These are phyloP conservation scores for Actinia tenebrosa DNA, from an alignment of 64 coral and sea anemone species.

Conservation along the genomic window DNA sequence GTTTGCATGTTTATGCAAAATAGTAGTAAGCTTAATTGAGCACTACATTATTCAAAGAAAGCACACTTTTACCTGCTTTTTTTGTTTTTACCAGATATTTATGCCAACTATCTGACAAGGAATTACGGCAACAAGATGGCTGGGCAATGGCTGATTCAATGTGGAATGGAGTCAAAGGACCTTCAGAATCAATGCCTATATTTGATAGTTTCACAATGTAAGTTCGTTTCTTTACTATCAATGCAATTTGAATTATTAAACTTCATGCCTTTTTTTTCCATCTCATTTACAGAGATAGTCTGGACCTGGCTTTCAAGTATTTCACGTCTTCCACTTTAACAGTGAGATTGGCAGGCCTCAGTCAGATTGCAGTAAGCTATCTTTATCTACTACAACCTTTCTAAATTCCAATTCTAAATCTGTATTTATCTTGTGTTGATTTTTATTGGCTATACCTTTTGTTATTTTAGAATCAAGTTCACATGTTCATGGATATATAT, in stretches of 20 bases:
- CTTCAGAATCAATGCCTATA: slow-evolving; percentile 84
- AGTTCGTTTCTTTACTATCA: neutral
- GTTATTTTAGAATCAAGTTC: slow-evolving; percentile 87
- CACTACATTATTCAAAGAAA: no score
- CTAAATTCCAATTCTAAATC: no score
- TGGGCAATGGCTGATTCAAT: slow-evolving; percentile 89
- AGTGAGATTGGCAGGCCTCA: slow-evolving; percentile 88
- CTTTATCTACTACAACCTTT: neutral
- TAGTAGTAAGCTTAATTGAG: no score
- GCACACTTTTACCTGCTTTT: neutral
- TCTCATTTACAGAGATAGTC: slow-evolving; percentile 70
- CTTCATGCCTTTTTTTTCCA: neutral
- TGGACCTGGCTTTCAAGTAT: slow-evolving; percentile 96
- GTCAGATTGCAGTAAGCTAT: slow-evolving; percentile 86
- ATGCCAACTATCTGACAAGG: slow-evolving; percentile 94
- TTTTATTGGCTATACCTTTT: neutral
- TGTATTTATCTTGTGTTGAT: neutral
- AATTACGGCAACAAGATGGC: slow-evolving; percentile 84
- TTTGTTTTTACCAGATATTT: slow-evolving; percentile 59
- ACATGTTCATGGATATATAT: slow-evolving; percentile 97
- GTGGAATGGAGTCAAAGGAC: slow-evolving; percentile 99
- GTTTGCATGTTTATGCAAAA: no score
- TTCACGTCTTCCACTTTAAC: slow-evolving; percentile 97
- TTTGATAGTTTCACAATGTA: slow-evolving; percentile 71
- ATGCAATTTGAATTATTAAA: neutral